Percentiles rank a stretch among this genome's conserved stretches.
phyloP scores from a whole-genome alignment of 2,888 invertebrate genomes.

The Litoditis marina region DNA sequence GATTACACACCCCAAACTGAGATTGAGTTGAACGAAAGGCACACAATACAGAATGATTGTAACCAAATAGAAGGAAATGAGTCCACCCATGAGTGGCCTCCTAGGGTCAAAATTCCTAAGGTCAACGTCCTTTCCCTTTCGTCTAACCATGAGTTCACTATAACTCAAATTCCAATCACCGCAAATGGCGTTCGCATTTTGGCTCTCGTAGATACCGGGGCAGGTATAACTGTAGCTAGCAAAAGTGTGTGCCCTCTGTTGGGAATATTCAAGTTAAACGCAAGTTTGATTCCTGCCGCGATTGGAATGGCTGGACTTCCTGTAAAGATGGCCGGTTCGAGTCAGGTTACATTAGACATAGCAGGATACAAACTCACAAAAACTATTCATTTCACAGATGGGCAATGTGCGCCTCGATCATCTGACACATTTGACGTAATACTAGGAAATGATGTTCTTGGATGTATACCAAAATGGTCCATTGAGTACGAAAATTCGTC shows the following conservation, averaged over 20 bases:
- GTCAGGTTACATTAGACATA: constrained; percentile 6
- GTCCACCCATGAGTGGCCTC: not conserved
- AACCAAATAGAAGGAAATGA: too few species aligned
- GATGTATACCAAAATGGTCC: constrained; percentile 3
- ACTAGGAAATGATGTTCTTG: constrained; percentile 15
- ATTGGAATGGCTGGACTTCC: constrained; percentile 5
- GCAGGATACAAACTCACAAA: not conserved
- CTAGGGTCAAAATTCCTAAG: too few species aligned
- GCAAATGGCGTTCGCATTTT: constrained; percentile 4
- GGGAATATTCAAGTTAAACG: not conserved
- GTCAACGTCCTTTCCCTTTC: not conserved
- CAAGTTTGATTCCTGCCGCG: not conserved
- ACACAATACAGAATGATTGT: too few species aligned
- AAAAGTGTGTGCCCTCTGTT: not conserved
- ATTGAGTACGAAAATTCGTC: constrained; percentile 4
- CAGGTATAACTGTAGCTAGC: constrained; percentile 5
- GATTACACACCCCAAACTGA: too few species aligned
- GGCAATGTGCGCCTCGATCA: not conserved
- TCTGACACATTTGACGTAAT: constrained; percentile 11
- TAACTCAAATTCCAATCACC: constrained; percentile 8
- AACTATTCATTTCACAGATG: not conserved
- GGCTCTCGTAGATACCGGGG: constrained; percentile 16
- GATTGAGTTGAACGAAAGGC: too few species aligned
- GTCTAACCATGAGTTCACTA: not conserved
- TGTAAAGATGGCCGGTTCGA: constrained; percentile 8